Evolutionary conservation across 2,888 invertebrate species (phyloP), one percentile per base, ranked within the genome.

Genomic region (Pinctada fucata): DNA sequence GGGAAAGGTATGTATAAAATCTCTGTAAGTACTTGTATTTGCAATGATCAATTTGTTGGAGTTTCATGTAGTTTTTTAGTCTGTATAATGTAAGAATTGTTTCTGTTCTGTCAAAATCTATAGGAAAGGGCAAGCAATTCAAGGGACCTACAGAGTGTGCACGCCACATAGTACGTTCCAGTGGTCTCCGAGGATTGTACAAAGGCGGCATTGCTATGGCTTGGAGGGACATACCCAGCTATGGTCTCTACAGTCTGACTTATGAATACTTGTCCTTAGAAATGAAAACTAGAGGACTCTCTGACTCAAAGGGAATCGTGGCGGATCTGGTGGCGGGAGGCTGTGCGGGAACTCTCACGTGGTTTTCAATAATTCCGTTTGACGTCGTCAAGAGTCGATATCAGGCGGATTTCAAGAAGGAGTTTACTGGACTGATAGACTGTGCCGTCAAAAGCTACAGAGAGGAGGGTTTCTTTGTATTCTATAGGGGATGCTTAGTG

Each of bases 341-440:
- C 8, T 68, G 89, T 8, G 91, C 93, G 76, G 95, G 95, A 2
- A 92, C 94, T 5, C 63, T 94, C 4, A 95, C 95, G 0, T 96
- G 96, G 96, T 92, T 94, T 16, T 92, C 94, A 31, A 94, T 95
- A 2, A 94, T 96, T 87, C 96, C 96, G 0, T 93, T 96, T 72
- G 96, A 96, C 92, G 95, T 96, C 51, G 93, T 96, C 3, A 96
- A 96, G 92, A 95, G 95, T 5, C 93, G 95, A 78, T 94, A 96
- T 86, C 96, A 96, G 92, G 95, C 95, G 0, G 95, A 95, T 87
- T 92, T 85, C 51, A 76, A 78, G 3, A 81, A 94, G 3, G 88
- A 89, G 78, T 95, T 95, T 90, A 93, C 92, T 69, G 94, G 94
- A 50, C 94, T 95, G 81, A 84, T 93, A 52, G 94, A 95, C 88